Evolutionary conservation across 2,888 invertebrate genomes (phyloP).

Genomic region (Archaeoteleia sp.): DNA sequence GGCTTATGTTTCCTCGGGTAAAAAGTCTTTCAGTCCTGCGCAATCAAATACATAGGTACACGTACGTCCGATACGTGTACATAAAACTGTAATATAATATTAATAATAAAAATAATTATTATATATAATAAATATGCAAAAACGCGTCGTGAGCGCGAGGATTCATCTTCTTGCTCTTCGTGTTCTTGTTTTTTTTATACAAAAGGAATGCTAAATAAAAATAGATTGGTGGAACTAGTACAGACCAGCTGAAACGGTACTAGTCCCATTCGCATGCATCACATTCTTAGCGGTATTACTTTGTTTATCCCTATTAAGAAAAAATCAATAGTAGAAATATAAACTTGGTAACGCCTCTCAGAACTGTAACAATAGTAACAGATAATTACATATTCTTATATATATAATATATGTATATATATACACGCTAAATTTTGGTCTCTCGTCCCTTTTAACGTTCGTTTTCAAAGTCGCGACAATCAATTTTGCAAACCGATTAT

Average conservation of each 20-base stretch:
- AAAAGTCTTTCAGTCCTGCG: slow-evolving; percentile 31
- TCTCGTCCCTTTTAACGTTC: slow-evolving; percentile 49
- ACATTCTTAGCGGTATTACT: slow-evolving; percentile 13
- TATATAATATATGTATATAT: slow-evolving; percentile 53
- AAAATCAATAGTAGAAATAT: slow-evolving; percentile 70
- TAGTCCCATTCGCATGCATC: slow-evolving; percentile 21
- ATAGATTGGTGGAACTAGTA: slow-evolving; percentile 19
- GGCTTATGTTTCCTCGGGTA: background rate
- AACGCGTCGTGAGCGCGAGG: slow-evolving; percentile 33
- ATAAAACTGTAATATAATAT: too few relatives aligned
- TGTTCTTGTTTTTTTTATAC: slow-evolving; percentile 32
- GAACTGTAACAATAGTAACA: slow-evolving; percentile 74
- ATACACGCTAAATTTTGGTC: slow-evolving; percentile 66
- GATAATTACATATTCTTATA: slow-evolving; percentile 57
- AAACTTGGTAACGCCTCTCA: slow-evolving; percentile 71
- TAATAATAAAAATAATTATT: slow-evolving; percentile 15
- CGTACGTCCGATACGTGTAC: slow-evolving; percentile 2
- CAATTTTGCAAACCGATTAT: slow-evolving; percentile 22
- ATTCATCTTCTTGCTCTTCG: slow-evolving; percentile 13
- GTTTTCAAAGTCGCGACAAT: slow-evolving; percentile 7
- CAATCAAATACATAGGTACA: slow-evolving; percentile 18
- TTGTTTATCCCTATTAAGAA: slow-evolving; percentile 26
- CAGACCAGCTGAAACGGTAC: slow-evolving; percentile 26
- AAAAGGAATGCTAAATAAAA: slow-evolving; percentile 42
- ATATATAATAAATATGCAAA: slow-evolving; percentile 40